These are phyloP conservation scores for Ifrita kowaldi DNA, from an alignment of 2,113 vertebrate genomes.

Conservation along the genomic window DNA sequence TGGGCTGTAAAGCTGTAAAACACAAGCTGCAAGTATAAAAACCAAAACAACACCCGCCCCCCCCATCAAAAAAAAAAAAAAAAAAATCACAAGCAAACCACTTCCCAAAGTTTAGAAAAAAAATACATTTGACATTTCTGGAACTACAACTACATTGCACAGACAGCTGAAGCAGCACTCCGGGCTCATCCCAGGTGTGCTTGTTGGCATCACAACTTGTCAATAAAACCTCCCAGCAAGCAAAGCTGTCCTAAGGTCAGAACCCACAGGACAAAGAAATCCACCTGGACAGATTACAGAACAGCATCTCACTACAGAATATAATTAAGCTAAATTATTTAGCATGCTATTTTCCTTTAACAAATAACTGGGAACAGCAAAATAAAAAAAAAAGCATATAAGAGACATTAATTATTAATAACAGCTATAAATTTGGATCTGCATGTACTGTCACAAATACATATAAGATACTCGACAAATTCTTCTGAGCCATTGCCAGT, in stretches of 20 bases:
- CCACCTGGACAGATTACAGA: background rate
- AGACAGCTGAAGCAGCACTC: background rate
- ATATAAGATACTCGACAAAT: background rate
- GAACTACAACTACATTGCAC: background rate
- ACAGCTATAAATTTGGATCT: background rate
- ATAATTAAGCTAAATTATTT: background rate
- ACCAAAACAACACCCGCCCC: fast-evolving
- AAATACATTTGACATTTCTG: background rate
- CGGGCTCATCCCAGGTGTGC: background rate
- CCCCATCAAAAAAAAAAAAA: no score
- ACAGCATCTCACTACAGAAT: background rate
- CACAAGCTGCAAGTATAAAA: background rate
- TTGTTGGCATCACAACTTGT: background rate
- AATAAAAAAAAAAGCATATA: background rate
- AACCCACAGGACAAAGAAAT: background rate
- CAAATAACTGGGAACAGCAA: background rate
- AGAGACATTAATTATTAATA: background rate
- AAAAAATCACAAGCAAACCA: background rate
- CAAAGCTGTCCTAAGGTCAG: background rate
- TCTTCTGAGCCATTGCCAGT: background rate
- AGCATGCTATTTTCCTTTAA: background rate
- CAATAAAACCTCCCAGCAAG: background rate
- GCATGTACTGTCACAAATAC: background rate
- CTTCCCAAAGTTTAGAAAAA: background rate
- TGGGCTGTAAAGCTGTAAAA: background rate